Conservation (phyloP, 2,797 vertebrate species). For the Artibeus jamaicensis region DNA sequence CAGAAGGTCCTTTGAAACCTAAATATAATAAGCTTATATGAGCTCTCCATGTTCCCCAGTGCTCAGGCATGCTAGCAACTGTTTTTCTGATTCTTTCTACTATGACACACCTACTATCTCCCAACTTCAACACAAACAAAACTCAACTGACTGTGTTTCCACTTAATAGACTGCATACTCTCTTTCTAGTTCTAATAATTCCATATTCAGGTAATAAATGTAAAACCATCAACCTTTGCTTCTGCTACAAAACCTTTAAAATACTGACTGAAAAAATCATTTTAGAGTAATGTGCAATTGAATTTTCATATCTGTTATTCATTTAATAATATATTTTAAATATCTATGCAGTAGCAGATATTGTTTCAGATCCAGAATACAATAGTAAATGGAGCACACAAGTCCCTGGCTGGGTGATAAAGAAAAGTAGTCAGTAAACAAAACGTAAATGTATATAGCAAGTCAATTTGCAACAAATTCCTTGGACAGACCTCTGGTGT, state of each 20-base stretch:
- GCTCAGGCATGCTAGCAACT: neutral
- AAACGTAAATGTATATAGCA: neutral
- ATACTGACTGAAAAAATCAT: neutral
- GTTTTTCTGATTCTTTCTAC: neutral
- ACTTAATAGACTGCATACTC: neutral
- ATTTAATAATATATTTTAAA: neutral
- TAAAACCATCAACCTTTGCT: neutral
- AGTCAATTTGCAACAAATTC: neutral
- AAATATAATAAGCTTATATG: neutral
- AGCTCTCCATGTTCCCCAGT: neutral
- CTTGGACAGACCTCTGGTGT: neutral
- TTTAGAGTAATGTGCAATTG: neutral
- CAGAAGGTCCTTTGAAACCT: neutral
- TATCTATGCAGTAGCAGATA: neutral
- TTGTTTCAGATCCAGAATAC: neutral
- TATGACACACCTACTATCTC: neutral
- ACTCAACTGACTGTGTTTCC: neutral
- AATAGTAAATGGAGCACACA: neutral
- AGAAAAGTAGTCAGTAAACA: neutral
- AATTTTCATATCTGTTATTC: neutral
- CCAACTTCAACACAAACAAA: neutral
- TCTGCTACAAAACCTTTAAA: neutral
- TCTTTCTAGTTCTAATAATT: neutral
- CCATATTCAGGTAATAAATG: neutral
- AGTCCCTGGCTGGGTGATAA: neutral